Base-by-base conservation (phyloP, 2,797 vertebrate species). In the Bucorvus abyssinicus region DNA sequence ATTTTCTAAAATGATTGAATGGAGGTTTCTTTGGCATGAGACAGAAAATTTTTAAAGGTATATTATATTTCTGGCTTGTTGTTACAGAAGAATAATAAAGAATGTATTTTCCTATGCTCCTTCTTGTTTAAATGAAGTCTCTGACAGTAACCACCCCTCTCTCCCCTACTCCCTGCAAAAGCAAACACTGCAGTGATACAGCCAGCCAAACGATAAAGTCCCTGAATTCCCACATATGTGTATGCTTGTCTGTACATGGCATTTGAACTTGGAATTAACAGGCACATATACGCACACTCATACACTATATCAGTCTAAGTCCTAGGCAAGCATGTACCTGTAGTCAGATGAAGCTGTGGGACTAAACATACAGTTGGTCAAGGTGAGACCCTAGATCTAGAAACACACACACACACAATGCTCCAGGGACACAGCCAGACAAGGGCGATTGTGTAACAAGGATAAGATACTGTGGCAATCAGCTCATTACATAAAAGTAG, bases 61-160 rank as follows among this genome's bases (percentile, higher is more conserved):
- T 97, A 98, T 97, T 98, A 97, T 98, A 98, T 98, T 98, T 98
- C 98, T 98, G 97, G 98, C 97, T 98, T 98, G 98, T 98, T 98
- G 98, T 98, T 98, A 98, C 97, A 98, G 98, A 98, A 97, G 97
- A 98, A 94, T 96, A 98, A 98, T 98, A 98, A 98, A 98, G 98
- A 98, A 98, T 98, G 98, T 98, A 98, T 98, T 98, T 98, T 98
- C 98, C 97, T 98, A 98, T 71, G 77, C 87, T 93, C 47, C 93
- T 96, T 93, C 85, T 97, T 93, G 93, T 95, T 97, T 97, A 84
- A 92, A 94, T 97, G 96, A 94, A 59, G 57, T 95, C 55, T 91
- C 87, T 82, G 61, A 16, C 3, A 47, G 59, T 9, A 63, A 45
- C 55, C 34, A 52, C 56, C 42, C 47, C 22, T 30, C 29, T 45